Percentiles rank a stretch among this genome's conserved stretches.
phyloP scores from a whole-genome alignment of 53 echinoderm and acorn worm species.

The Apostichopus leukothele region DNA sequence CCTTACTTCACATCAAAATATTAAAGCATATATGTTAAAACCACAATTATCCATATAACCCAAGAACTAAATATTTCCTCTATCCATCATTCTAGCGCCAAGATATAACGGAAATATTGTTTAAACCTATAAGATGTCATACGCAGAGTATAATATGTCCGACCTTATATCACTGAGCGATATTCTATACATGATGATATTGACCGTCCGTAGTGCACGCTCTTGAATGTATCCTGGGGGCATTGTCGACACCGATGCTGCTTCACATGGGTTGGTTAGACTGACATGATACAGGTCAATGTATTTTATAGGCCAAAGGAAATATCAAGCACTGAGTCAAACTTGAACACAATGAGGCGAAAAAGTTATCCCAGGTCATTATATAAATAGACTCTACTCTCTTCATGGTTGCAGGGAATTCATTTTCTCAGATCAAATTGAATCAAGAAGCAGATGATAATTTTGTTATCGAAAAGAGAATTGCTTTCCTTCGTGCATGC shows the following conservation, averaged over 20 bases:
- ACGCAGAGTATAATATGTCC: background rate
- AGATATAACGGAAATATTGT: too few relatives aligned
- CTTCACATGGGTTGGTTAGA: background rate
- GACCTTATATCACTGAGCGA: background rate
- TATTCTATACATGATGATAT: background rate
- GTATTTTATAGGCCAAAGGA: background rate
- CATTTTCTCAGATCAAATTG: background rate
- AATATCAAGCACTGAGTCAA: background rate
- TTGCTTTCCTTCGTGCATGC: background rate
- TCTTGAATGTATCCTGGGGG: background rate
- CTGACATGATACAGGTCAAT: background rate
- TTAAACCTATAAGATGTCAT: too few relatives aligned
- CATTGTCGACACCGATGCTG: slow-evolving; percentile 25
- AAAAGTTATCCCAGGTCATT: slow-evolving; percentile 6
- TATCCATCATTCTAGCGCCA: too few relatives aligned
- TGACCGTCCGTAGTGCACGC: background rate
- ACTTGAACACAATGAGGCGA: background rate
- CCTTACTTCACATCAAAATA: too few relatives aligned
- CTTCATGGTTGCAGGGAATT: background rate
- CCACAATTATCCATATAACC: too few relatives aligned
- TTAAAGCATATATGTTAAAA: too few relatives aligned
- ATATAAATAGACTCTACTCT: background rate
- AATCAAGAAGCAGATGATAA: slow-evolving; percentile 10
- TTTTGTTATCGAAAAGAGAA: slow-evolving; percentile 11
- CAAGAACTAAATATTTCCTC: too few relatives aligned